Evolutionary conservation across 2,888 invertebrate species (phyloP), one percentile per base, ranked within the genome.

Genomic region (Acanthopleura granulata): DNA sequence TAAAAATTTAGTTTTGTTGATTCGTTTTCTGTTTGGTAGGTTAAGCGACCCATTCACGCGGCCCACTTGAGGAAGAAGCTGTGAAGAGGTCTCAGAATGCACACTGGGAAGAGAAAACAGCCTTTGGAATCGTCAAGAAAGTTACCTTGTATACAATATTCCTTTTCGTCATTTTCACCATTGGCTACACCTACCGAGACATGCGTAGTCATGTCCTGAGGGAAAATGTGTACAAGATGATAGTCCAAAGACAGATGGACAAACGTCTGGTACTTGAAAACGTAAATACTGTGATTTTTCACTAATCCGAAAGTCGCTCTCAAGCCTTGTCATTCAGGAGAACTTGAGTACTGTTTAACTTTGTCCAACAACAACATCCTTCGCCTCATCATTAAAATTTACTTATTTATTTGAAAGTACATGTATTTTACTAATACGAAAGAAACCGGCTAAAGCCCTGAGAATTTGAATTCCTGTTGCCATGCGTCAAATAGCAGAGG

Each of bases 131-230:
- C 29, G 66, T 83, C 18, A 70, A 75, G 4, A 78, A 77, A 40
- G 77, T 83, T 12, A 25, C 79, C 0, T 29, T 80, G 0, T 82
- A 80, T 72, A 76, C 77, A 18, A 76, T 79, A 1, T 73, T 81
- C 11, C 78, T 80, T 14, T 77, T 78, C 66, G 71, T 80, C 1
- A 77, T 82, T 0, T 83, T 79, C 71, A 80, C 78, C 16, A 81
- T 82, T 74, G 82, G 83, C 71, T 83, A 79, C 76, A 76, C 80
- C 27, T 81, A 81, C 57, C 72, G 83, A 22, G 83, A 83, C 57
- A 75, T 80, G 14, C 71, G 79, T 40, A 81, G 79, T 0, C 81
- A 76, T 74, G 71, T 66, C 25, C 66, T 80, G 14, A 83, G 81
- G 51, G 73, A 77, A 25, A 78, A 81, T 49, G 73, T 83, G 0